Conservation (phyloP, 2,888 invertebrate species). For the Theretra japonica region DNA sequence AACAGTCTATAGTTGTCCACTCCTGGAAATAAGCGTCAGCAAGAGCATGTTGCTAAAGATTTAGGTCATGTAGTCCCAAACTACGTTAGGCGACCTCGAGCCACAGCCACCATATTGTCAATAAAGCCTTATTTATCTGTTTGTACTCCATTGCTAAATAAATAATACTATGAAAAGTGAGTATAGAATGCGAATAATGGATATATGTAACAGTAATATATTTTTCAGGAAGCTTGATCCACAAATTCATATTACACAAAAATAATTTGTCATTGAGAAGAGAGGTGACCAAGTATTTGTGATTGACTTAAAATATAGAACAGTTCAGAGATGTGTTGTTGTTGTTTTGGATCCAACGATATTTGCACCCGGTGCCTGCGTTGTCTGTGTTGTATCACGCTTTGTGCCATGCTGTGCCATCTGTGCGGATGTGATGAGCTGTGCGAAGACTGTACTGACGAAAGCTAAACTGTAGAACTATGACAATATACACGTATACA, state of each 20-base stretch:
- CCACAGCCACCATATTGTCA: no score
- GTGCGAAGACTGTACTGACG: slow-evolving; percentile 34
- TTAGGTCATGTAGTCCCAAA: no score
- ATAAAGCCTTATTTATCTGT: no score
- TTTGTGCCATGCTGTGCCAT: slow-evolving; percentile 46
- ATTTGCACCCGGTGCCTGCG: slow-evolving; percentile 49
- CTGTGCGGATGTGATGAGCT: slow-evolving; percentile 50
- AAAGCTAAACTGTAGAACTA: not conserved
- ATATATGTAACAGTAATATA: not conserved
- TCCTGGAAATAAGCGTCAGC: no score
- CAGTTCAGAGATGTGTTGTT: slow-evolving; percentile 52
- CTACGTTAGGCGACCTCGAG: no score
- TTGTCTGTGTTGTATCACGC: slow-evolving; percentile 47
- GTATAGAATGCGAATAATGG: no score
- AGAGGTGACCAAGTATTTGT: not conserved
- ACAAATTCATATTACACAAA: not conserved
- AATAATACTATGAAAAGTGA: no score
- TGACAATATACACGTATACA: not conserved
- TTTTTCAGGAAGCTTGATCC: not conserved
- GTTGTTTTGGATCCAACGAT: slow-evolving; percentile 38
- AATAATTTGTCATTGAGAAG: not conserved
- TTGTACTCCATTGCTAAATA: no score
- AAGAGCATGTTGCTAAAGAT: no score
- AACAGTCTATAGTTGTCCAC: no score
- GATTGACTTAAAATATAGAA: not conserved